These are phyloP conservation scores for Aricia artaxerxes DNA, from an alignment of 2,888 invertebrate genomes.

Conservation along the genomic window DNA sequence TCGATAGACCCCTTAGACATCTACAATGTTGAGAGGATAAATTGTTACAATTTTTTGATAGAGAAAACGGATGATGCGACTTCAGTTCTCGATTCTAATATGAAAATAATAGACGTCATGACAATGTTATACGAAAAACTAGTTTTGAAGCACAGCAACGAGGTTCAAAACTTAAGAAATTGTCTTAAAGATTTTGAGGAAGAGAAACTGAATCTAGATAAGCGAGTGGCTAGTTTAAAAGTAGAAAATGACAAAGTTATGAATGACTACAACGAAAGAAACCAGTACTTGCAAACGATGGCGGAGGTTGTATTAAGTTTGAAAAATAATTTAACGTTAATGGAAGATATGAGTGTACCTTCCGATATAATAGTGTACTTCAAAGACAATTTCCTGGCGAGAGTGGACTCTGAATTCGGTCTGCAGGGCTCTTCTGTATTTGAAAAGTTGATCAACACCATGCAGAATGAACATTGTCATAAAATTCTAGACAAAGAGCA, in stretches of 20 bases:
- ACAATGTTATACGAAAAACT: slow-evolving; percentile 61
- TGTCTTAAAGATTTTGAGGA: slow-evolving; percentile 61
- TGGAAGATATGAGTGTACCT: slow-evolving; percentile 44
- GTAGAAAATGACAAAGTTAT: slow-evolving; percentile 48
- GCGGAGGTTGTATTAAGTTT: slow-evolving; percentile 49
- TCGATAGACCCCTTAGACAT: slow-evolving; percentile 51
- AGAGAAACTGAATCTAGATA: slow-evolving; percentile 50
- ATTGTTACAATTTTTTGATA: slow-evolving; percentile 60
- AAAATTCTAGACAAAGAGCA: slow-evolving; percentile 48
- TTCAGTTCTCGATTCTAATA: slow-evolving; percentile 48
- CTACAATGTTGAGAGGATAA: slow-evolving; percentile 59
- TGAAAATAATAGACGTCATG: slow-evolving; percentile 65
- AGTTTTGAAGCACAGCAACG: slow-evolving; percentile 57
- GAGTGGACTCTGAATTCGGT: slow-evolving; percentile 57
- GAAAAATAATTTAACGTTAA: slow-evolving; percentile 48
- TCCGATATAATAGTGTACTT: slow-evolving; percentile 47
- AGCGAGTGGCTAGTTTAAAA: slow-evolving; percentile 47
- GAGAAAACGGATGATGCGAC: slow-evolving; percentile 56
- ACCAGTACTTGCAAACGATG: slow-evolving; percentile 47
- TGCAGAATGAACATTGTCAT: slow-evolving; percentile 50
- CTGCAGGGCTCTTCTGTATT: slow-evolving; percentile 52
- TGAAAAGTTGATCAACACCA: slow-evolving; percentile 50
- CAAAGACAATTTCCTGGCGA: slow-evolving; percentile 55
- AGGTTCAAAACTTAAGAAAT: slow-evolving; percentile 65
- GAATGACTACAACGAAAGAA: slow-evolving; percentile 52